Percentiles rank a stretch among this genome's conserved stretches.
Evolutionary conservation across 2,113 vertebrate species (phyloP).

Genomic region (Bufo gargarizans): DNA sequence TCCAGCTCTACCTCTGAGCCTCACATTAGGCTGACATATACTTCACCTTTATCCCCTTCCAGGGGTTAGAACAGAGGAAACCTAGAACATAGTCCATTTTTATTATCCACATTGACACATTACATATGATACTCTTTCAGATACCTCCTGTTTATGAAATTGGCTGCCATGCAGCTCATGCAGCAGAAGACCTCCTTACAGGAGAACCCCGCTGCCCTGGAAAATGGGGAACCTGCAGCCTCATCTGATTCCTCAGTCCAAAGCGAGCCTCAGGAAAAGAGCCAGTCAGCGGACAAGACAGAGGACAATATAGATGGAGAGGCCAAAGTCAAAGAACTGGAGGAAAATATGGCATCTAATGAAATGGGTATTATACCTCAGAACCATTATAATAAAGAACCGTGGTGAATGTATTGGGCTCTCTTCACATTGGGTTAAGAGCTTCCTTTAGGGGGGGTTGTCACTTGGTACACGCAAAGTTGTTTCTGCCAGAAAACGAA

Average conservation of each 20-base stretch:
- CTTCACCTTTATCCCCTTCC: no score
- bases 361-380: conserved; percentile 77
- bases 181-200: conserved; percentile 92
- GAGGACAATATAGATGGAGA: conserved; percentile 82
- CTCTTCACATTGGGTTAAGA: background rate
- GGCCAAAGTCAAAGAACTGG: conserved; percentile 93
- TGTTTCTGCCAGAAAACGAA: no score
- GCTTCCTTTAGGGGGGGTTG: no score
- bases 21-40: no score
- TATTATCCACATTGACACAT: background rate
- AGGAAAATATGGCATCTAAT: conserved; percentile 88
- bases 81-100: background rate
- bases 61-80: no score
- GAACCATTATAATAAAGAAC: background rate
- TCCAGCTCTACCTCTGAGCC: no score
- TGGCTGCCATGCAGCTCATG: conserved; percentile 97
- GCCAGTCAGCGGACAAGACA: conserved; percentile 74
- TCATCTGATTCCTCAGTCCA: conserved; percentile 72
- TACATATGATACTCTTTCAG: conserved; percentile 64
- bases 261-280: conserved; percentile 61
- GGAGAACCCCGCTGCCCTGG: conserved; percentile 66
- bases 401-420: background rate
- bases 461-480: no score
- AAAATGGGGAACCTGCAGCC: conserved; percentile 67
- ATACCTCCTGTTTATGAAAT: conserved; percentile 98